phyloP scores from a whole-genome alignment of 2,797 vertebrate species.

The Paguma larvata region DNA sequence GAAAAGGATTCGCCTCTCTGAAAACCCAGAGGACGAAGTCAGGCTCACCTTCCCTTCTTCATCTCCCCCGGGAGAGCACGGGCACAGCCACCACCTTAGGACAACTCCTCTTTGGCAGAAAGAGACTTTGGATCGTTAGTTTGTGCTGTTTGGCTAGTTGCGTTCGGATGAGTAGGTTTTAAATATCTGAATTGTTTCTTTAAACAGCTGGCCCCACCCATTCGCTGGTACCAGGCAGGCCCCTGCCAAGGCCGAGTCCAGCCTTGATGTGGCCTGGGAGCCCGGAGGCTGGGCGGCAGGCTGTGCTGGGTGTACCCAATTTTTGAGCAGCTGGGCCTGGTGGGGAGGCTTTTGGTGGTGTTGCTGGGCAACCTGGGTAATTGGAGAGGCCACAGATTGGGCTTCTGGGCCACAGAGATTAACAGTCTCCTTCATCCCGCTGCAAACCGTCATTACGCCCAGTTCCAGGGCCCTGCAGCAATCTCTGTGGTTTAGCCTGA shows the following conservation, averaged over 20 bases:
- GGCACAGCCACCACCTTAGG: conserved; percentile 12
- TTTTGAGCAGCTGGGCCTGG: conserved; percentile 29
- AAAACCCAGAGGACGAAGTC: background rate
- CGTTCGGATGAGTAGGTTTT: conserved; percentile 27
- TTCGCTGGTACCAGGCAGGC: conserved; percentile 34
- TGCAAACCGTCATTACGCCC: conserved; percentile 70
- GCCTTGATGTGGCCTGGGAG: conserved; percentile 71
- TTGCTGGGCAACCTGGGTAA: conserved; percentile 77
- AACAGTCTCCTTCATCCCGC: conserved; percentile 67
- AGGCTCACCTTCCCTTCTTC: conserved; percentile 55
- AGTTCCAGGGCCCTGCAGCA: conserved; percentile 35
- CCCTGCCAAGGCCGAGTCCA: background rate
- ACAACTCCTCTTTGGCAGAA: conserved; percentile 41
- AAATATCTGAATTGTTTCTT: conserved; percentile 62
- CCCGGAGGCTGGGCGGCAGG: conserved; percentile 24
- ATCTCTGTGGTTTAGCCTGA: conserved; percentile 74
- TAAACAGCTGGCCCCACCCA: conserved; percentile 65
- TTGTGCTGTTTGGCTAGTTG: conserved; percentile 42
- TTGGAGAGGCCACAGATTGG: conserved; percentile 56
- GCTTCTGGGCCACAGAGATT: conserved; percentile 66
- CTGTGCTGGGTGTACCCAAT: background rate
- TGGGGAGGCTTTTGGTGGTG: conserved; percentile 64
- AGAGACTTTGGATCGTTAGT: conserved; percentile 31
- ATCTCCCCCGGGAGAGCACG: background rate
- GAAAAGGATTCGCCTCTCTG: background rate